Percentiles rank a stretch among this genome's conserved stretches.
Conservation (phyloP, 37 sponge, comb jelly and placozoan genomes). For the Bolinopsis microptera region DNA sequence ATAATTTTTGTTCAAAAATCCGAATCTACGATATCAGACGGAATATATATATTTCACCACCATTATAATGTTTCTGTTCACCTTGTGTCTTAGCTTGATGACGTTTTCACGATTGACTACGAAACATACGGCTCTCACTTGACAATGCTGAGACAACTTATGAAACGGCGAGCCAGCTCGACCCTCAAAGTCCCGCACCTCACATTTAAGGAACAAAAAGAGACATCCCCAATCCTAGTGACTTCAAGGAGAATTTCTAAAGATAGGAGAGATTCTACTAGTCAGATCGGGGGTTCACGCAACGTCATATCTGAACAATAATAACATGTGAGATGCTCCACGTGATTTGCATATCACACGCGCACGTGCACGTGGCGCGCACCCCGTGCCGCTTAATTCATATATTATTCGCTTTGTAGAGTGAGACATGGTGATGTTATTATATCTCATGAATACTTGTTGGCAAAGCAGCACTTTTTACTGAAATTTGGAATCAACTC, state of each 20-base stretch:
- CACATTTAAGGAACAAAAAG: not conserved
- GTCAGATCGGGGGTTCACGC: not conserved
- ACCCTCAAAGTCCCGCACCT: not conserved
- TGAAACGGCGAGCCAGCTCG: slow-evolving; percentile 43
- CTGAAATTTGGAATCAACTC: too few species aligned
- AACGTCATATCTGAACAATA: not conserved
- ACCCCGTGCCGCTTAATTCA: not conserved
- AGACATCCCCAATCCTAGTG: not conserved
- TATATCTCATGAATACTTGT: not conserved
- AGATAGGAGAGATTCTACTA: not conserved
- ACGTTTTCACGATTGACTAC: slow-evolving; percentile 21
- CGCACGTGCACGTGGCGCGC: not conserved
- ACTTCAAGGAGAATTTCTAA: not conserved
- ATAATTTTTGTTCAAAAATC: too few species aligned
- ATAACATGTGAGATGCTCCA: too few species aligned
- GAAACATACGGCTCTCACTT: slow-evolving; percentile 18
- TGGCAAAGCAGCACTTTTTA: not conserved
- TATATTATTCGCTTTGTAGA: not conserved
- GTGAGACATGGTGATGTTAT: not conserved
- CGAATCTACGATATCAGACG: too few species aligned
- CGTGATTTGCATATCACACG: not conserved
- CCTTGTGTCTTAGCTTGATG: not conserved
- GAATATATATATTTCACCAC: too few species aligned
- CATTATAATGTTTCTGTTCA: too few species aligned
- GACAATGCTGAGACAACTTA: not conserved